phyloP scores from a whole-genome alignment of 2,888 invertebrate species.

The Ochropleura leucogaster region DNA sequence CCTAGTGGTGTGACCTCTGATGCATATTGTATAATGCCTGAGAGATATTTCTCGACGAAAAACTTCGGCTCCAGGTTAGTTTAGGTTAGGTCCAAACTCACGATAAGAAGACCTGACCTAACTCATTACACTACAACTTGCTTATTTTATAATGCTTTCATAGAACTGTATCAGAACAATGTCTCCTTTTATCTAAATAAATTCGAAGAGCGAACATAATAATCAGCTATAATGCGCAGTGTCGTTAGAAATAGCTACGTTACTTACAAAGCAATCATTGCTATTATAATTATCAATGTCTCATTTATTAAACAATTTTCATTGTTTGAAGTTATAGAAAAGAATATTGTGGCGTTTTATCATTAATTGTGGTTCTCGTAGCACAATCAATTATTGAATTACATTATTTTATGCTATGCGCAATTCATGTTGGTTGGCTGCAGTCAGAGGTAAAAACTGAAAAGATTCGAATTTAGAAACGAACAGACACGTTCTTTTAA shows the following conservation, averaged over 20 bases:
- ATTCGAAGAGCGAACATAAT: slow-evolving; percentile 4
- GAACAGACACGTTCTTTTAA: too few species aligned
- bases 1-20: too few species aligned
- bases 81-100: too few species aligned
- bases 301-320: background rate
- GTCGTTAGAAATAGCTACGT: slow-evolving; percentile 32
- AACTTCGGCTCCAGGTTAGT: too few species aligned
- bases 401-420: too few species aligned
- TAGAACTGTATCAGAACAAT: slow-evolving; percentile 9
- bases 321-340: slow-evolving; percentile 1
- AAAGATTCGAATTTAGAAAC: too few species aligned
- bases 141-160: slow-evolving; percentile 16
- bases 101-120: background rate
- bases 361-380: background rate
- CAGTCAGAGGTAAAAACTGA: too few species aligned
- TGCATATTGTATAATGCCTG: too few species aligned
- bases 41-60: too few species aligned
- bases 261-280: slow-evolving; percentile 43
- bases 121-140: background rate
- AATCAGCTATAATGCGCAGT: background rate
- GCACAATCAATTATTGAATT: too few species aligned
- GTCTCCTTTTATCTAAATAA: slow-evolving; percentile 1
- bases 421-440: too few species aligned
- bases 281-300: slow-evolving; percentile 28
- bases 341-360: background rate